A percentile compares a stretch with the other conserved stretches of the same genome.
phyloP scores from a whole-genome alignment of 2,888 invertebrate genomes.

The Charanyca ferruginea region DNA sequence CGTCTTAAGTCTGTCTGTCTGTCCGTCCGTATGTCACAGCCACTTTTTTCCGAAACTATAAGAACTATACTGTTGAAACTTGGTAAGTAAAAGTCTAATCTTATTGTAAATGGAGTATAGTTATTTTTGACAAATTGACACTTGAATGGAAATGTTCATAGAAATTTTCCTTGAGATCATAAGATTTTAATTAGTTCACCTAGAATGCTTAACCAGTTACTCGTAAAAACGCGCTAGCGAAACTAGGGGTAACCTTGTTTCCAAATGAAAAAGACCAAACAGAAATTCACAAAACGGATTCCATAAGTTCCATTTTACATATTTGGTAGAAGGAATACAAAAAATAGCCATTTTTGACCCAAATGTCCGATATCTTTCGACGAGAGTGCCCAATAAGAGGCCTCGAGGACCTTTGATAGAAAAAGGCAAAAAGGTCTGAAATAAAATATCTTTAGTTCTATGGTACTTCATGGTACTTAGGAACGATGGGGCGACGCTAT shows the following conservation, averaged over 20 bases:
- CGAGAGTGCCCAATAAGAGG: conserved; percentile 33
- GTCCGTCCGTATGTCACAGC: too few relatives aligned
- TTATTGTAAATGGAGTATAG: too few relatives aligned
- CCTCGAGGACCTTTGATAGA: conserved; percentile 42
- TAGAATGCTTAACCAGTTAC: too few relatives aligned
- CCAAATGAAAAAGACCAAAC: neutral
- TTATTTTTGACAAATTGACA: too few relatives aligned
- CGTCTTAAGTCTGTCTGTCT: too few relatives aligned
- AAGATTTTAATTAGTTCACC: too few relatives aligned
- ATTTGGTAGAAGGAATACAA: neutral
- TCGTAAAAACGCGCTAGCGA: neutral
- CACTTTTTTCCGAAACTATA: too few relatives aligned
- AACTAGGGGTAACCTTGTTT: neutral
- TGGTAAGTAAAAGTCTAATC: too few relatives aligned
- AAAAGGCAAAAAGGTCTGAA: conserved; percentile 46
- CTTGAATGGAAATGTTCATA: too few relatives aligned
- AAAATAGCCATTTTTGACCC: conserved; percentile 30
- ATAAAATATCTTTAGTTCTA: conserved; percentile 58
- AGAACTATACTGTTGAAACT: too few relatives aligned
- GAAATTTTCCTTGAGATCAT: too few relatives aligned
- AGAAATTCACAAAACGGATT: conserved; percentile 5
- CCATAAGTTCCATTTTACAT: conserved; percentile 30
- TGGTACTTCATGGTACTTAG: conserved; percentile 38
- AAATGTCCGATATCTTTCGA: conserved; percentile 28
- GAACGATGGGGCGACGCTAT: neutral